phyloP scores from a whole-genome alignment of 1,140 invertebrate species.

The Ridgeia piscesae region DNA sequence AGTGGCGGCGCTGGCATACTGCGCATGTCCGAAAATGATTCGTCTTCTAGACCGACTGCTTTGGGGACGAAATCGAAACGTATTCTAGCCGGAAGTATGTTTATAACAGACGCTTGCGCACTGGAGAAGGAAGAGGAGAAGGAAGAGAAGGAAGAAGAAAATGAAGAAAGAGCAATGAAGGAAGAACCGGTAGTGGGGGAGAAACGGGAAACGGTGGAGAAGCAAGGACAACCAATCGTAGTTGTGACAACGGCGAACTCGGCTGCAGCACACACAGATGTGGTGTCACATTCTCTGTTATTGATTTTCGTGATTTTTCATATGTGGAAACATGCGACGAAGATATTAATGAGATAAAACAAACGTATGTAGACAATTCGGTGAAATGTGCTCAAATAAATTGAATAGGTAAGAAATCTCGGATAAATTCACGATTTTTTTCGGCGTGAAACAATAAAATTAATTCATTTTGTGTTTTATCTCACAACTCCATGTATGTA shows the following conservation, averaged over 20 bases:
- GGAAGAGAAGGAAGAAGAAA: slow-evolving; percentile 7
- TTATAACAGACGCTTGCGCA: slow-evolving; percentile 5
- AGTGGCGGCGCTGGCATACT: slow-evolving; percentile 10
- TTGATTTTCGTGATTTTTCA: background rate
- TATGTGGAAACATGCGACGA: background rate
- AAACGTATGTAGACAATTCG: background rate
- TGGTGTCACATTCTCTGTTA: background rate
- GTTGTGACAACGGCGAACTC: background rate
- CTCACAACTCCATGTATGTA: background rate
- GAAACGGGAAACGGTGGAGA: background rate
- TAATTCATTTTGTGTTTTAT: background rate
- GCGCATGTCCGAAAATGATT: background rate
- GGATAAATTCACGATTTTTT: background rate
- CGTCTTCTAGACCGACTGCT: background rate
- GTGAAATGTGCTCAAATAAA: background rate
- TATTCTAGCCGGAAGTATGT: background rate
- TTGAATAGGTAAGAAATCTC: background rate
- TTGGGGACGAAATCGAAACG: background rate
- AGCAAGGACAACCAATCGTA: background rate
- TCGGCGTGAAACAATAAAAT: background rate
- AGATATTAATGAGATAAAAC: background rate
- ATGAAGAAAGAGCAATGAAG: background rate
- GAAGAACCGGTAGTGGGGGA: slow-evolving; percentile 1
- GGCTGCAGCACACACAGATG: background rate
- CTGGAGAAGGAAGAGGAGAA: background rate